These are phyloP conservation scores for Rhogogaster chlorosoma DNA, from an alignment of 2,888 invertebrate genomes.

Conservation along the genomic window DNA sequence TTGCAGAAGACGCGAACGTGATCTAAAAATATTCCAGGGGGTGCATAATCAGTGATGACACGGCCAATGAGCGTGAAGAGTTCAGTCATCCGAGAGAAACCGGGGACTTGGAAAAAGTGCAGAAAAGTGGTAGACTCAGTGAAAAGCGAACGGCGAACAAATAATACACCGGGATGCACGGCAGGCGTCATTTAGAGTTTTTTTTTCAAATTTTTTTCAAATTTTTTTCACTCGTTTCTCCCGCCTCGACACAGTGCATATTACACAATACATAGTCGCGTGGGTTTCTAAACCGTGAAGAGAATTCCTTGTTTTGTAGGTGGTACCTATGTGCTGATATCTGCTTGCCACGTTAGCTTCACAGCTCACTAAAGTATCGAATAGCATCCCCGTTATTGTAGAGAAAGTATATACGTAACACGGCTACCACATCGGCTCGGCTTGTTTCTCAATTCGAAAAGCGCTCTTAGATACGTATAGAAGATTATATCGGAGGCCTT, in stretches of 20 bases:
- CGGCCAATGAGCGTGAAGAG: constrained; percentile 72
- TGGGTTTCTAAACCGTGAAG: background rate
- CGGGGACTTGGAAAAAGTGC: constrained; percentile 64
- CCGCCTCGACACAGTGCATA: background rate
- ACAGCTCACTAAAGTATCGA: background rate
- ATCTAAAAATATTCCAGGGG: constrained; percentile 38
- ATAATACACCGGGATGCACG: background rate
- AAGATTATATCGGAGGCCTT: background rate
- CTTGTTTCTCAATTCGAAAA: background rate
- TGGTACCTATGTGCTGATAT: background rate
- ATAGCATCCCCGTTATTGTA: background rate
- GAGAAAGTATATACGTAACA: background rate
- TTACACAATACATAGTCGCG: background rate
- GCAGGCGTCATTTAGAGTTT: background rate
- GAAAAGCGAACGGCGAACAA: background rate
- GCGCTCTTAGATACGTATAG: background rate
- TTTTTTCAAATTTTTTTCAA: background rate
- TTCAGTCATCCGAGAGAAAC: constrained; percentile 70
- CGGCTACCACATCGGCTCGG: background rate
- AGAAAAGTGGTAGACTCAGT: constrained; percentile 54
- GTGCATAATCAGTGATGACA: constrained; percentile 68
- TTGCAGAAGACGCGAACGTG: background rate
- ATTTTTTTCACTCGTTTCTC: background rate
- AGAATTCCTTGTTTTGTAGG: background rate
- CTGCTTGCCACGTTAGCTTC: background rate